phyloP scores from a whole-genome alignment of 2,113 vertebrate genomes.

The Uria aalge region DNA sequence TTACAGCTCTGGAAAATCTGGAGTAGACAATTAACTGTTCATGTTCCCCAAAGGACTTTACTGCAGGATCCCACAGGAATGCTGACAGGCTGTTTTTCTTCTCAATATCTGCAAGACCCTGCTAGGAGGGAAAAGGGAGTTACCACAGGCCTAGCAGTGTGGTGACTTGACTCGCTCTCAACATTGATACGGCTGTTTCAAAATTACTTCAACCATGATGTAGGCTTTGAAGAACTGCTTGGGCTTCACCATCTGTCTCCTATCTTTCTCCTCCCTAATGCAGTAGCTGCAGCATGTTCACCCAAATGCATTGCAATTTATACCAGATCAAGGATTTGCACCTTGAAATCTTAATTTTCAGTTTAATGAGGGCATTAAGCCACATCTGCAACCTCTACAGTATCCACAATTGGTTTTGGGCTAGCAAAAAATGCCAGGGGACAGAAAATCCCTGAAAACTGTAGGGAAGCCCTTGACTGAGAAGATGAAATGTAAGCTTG shows the following conservation, averaged over 20 bases:
- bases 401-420: background rate
- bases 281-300: background rate
- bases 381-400: background rate
- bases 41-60: background rate
- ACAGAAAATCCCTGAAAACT: background rate
- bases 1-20: background rate
- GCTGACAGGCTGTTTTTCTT: background rate
- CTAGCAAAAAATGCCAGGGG: background rate
- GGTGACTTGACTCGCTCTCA: background rate
- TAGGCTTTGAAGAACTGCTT: background rate
- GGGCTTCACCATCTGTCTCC: background rate
- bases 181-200: background rate
- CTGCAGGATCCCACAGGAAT: background rate
- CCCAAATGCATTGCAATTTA: background rate
- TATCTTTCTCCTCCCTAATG: background rate
- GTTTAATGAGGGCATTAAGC: background rate
- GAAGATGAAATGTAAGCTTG: background rate
- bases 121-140: background rate
- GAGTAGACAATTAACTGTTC: background rate
- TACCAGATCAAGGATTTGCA: background rate
- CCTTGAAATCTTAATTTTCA: background rate
- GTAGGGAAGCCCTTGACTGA: background rate
- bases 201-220: background rate
- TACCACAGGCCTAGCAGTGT: background rate
- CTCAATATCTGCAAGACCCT: background rate